Conservation (phyloP, 1,140 invertebrate species). For the Pseudomyrmex flavicornis region DNA sequence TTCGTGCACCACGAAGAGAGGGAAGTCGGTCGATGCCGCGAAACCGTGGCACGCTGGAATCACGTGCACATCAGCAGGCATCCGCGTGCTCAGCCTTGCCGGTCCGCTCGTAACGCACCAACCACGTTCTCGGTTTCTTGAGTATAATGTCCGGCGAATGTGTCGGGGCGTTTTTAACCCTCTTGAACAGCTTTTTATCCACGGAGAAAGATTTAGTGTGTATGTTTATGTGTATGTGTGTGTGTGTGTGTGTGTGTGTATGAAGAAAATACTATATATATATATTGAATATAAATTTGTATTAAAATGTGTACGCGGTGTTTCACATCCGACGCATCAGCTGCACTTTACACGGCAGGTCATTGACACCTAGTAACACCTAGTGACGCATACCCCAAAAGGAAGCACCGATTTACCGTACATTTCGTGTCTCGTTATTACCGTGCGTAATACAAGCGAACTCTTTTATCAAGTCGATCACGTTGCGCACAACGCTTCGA, state of each 20-base stretch:
- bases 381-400: slow-evolving; percentile 6
- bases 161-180: slow-evolving; percentile 48
- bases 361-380: neutral
- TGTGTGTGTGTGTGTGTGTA: too few relatives aligned
- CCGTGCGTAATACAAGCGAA: neutral
- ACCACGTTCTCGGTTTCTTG: slow-evolving; percentile 33
- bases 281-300: neutral
- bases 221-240: too few relatives aligned
- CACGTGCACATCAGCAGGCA: slow-evolving; percentile 80
- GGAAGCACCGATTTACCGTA: neutral
- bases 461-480: neutral
- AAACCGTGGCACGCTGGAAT: slow-evolving; percentile 75
- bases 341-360: neutral
- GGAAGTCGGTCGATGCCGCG: slow-evolving; percentile 78
- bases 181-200: neutral
- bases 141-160: slow-evolving; percentile 56
- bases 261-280: neutral
- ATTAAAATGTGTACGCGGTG: neutral
- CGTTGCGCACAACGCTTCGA: neutral
- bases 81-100: slow-evolving; percentile 74
- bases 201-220: neutral
- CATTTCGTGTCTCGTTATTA: neutral
- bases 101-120: slow-evolving; percentile 42
- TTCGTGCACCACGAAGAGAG: slow-evolving; percentile 57
- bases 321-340: neutral